These are phyloP conservation scores for Ariolimax columbianus DNA, from an alignment of 2,888 invertebrate species.

Conservation along the genomic window DNA sequence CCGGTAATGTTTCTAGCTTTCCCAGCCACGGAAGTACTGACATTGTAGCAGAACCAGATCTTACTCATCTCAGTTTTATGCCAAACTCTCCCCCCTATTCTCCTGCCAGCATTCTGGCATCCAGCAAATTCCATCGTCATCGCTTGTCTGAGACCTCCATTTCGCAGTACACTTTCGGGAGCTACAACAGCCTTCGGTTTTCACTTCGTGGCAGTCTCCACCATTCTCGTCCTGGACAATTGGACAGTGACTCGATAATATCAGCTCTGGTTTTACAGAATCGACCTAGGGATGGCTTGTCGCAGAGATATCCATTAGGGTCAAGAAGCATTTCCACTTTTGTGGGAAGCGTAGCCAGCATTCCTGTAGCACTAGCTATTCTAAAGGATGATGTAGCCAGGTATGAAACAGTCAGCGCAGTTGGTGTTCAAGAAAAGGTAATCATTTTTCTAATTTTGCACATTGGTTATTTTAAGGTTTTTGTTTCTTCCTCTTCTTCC, in stretches of 20 bases:
- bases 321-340: slow-evolving; percentile 42
- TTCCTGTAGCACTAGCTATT: slow-evolving; percentile 43
- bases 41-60: background rate
- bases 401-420: slow-evolving; percentile 38
- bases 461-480: background rate
- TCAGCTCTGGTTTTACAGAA: slow-evolving; percentile 35
- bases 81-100: background rate
- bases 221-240: background rate
- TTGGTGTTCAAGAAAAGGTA: slow-evolving; percentile 12
- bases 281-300: slow-evolving; percentile 21
- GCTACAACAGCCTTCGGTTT: slow-evolving; percentile 23
- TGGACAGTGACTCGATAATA: slow-evolving; percentile 38
- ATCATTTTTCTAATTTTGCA: background rate
- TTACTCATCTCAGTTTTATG: background rate
- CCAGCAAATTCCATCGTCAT: background rate
- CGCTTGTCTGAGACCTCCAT: slow-evolving; percentile 10
- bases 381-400: slow-evolving; percentile 43
- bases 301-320: slow-evolving; percentile 12
- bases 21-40: background rate
- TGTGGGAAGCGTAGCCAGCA: slow-evolving; percentile 47
- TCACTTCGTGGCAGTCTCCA: slow-evolving; percentile 22
- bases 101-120: slow-evolving; percentile 13
- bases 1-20: background rate
- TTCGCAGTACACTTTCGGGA: slow-evolving; percentile 35
- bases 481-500: no score